Evolutionary conservation across 1,140 invertebrate genomes (phyloP).

Genomic region (Trissolcus basalis): DNA sequence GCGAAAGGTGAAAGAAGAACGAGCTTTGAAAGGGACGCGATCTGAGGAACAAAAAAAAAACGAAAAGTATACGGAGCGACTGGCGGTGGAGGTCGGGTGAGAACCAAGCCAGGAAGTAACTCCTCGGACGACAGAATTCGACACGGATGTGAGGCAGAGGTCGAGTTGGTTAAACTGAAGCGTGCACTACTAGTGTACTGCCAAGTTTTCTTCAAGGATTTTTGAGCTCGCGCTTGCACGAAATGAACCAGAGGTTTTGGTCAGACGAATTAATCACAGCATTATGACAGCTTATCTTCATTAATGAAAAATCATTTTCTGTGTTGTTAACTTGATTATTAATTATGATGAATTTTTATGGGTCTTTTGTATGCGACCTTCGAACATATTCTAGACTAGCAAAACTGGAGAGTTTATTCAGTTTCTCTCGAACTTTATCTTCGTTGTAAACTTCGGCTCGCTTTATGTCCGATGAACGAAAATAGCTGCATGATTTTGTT

Average conservation of each 20-base stretch:
- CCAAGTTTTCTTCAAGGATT: slow-evolving; percentile 23
- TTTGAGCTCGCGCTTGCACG: slow-evolving; percentile 14
- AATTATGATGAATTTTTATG: no score
- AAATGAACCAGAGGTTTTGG: slow-evolving; percentile 31
- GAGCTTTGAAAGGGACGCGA: neutral
- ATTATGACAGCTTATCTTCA: no score
- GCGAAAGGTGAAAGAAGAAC: no score
- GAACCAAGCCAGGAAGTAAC: slow-evolving; percentile 50
- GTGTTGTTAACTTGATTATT: no score
- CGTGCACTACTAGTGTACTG: slow-evolving; percentile 32
- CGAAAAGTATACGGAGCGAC: slow-evolving; percentile 12
- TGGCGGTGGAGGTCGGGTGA: slow-evolving; percentile 28
- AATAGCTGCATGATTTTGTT: no score
- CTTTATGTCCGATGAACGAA: no score
- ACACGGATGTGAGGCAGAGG: slow-evolving; percentile 43
- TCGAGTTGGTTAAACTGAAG: slow-evolving; percentile 45
- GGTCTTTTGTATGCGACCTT: no score
- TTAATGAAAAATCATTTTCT: no score
- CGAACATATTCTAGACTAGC: no score
- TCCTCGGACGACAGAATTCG: slow-evolving; percentile 46
- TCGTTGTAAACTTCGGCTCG: no score
- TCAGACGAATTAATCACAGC: slow-evolving; percentile 48
- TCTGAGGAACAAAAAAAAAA: neutral
- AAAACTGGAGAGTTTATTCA: no score
- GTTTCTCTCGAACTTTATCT: no score